Percentiles rank a stretch among this genome's conserved stretches.
phyloP scores from a whole-genome alignment of 2,888 invertebrate species.

The Apoda limacodes region DNA sequence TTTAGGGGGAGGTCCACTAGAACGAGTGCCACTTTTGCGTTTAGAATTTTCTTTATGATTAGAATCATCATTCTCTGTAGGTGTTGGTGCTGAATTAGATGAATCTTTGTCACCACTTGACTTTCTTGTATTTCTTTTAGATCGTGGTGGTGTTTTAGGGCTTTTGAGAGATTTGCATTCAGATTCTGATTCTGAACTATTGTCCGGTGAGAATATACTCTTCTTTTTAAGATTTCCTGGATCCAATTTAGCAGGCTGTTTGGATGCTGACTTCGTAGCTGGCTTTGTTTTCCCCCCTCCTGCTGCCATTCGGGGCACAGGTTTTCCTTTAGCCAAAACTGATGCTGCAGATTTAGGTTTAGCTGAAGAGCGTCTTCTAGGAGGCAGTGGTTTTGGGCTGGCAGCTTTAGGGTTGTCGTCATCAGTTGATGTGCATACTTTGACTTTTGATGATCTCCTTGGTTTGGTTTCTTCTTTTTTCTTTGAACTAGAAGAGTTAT shows the following conservation, averaged over 20 bases:
- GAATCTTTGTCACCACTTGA: slow-evolving; percentile 49
- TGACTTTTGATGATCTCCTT: slow-evolving; percentile 45
- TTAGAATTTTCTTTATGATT: slow-evolving; percentile 40
- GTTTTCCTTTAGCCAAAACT: slow-evolving; percentile 69
- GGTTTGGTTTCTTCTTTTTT: slow-evolving; percentile 47
- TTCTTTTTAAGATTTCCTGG: slow-evolving; percentile 71
- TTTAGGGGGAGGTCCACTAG: slow-evolving; percentile 54
- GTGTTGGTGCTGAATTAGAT: slow-evolving; percentile 27
- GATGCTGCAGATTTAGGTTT: slow-evolving; percentile 75
- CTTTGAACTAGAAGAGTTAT: slow-evolving; percentile 21
- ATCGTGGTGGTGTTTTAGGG: slow-evolving; percentile 39
- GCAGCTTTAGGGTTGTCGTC: slow-evolving; percentile 64
- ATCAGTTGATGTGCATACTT: slow-evolving; percentile 70
- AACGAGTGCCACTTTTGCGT: slow-evolving; percentile 40
- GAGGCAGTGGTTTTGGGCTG: slow-evolving; percentile 42
- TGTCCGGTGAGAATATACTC: slow-evolving; percentile 86
- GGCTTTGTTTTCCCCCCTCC: slow-evolving; percentile 58
- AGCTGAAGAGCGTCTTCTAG: slow-evolving; percentile 59
- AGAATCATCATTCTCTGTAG: slow-evolving; percentile 41
- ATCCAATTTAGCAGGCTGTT: slow-evolving; percentile 33
- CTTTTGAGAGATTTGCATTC: slow-evolving; percentile 44
- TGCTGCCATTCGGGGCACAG: slow-evolving; percentile 31
- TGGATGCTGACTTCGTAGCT: slow-evolving; percentile 45
- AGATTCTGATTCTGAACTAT: slow-evolving; percentile 61
- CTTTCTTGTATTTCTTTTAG: slow-evolving; percentile 43